Evolutionary conservation across 1,140 invertebrate genomes (phyloP).

Genomic region (Drosophila paulistorum): DNA sequence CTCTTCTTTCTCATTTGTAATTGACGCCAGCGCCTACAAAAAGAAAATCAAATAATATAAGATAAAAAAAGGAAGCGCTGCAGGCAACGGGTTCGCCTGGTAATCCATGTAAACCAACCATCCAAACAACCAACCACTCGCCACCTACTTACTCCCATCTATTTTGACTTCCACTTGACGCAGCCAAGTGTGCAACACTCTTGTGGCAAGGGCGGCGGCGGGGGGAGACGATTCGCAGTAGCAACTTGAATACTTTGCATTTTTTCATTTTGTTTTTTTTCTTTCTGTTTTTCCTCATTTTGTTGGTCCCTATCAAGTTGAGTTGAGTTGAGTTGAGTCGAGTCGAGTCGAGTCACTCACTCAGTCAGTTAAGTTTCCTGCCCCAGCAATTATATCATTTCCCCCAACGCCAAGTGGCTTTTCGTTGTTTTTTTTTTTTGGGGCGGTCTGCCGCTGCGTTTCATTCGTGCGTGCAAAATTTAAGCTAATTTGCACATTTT

Average conservation of each 20-base stretch:
- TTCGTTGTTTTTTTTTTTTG: not conserved
- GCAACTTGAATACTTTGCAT: conserved; percentile 62
- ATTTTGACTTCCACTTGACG: conserved; percentile 29
- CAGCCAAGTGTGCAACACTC: conserved; percentile 75
- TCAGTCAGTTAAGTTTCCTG: conserved; percentile 76
- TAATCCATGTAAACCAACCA: conserved; percentile 40
- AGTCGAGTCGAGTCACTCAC: conserved; percentile 63
- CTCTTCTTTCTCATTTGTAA: conserved; percentile 24
- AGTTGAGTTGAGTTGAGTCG: conserved; percentile 33
- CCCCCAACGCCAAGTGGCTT: conserved; percentile 57
- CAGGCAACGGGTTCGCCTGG: conserved; percentile 31
- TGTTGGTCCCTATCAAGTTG: conserved; percentile 7
- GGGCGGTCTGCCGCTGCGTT: conserved; percentile 40
- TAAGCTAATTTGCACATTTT: conserved; percentile 70
- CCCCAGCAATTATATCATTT: conserved; percentile 78
- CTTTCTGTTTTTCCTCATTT: conserved; percentile 5
- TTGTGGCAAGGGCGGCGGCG: conserved; percentile 7
- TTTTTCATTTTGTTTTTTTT: conserved; percentile 12
- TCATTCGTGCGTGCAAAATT: conserved; percentile 74
- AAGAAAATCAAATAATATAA: conserved; percentile 3
- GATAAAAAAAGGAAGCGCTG: conserved; percentile 26
- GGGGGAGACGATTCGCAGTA: conserved; percentile 33
- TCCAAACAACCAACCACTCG: conserved; percentile 12
- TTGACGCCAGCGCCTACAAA: conserved; percentile 29
- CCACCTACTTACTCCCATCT: conserved; percentile 31